phyloP scores from a whole-genome alignment of 30 jellyfish, hydroid and myxozoan species.

The Aurelia sp. region DNA sequence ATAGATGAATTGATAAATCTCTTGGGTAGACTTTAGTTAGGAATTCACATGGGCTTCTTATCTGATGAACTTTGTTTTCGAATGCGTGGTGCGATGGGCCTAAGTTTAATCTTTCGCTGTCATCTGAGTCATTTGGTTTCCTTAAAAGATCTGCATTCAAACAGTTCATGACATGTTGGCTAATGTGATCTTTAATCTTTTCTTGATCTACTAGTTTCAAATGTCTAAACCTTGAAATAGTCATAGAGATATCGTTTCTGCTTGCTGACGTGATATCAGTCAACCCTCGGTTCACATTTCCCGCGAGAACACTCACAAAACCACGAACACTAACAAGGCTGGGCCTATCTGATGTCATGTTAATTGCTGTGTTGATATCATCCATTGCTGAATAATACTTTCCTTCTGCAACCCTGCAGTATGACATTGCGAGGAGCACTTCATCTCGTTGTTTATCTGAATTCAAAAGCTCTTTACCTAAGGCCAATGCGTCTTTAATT shows the following conservation, averaged over 20 bases:
- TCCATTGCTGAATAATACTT: constrained; percentile 38
- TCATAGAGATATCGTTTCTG: constrained; percentile 29
- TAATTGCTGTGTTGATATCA: constrained; percentile 22
- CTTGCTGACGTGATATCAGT: constrained; percentile 64
- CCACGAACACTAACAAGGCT: constrained; percentile 48
- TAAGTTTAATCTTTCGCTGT: neutral
- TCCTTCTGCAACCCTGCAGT: constrained; percentile 37
- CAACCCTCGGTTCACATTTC: constrained; percentile 36
- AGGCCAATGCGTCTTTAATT: constrained; percentile 39
- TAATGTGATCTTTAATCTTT: constrained; percentile 36
- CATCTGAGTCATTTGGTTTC: neutral
- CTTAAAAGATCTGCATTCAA: constrained; percentile 6
- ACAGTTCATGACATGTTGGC: constrained; percentile 19
- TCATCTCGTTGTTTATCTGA: constrained; percentile 10
- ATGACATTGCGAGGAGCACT: constrained; percentile 23
- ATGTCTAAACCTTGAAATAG: constrained; percentile 35
- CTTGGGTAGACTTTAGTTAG: constrained; percentile 41
- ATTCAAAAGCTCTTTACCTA: constrained; percentile 25
- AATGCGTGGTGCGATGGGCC: constrained; percentile 10
- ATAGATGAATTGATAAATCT: constrained; percentile 56
- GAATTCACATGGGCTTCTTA: constrained; percentile 43
- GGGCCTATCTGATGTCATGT: constrained; percentile 18
- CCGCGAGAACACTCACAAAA: constrained; percentile 52
- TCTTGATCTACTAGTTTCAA: constrained; percentile 62
- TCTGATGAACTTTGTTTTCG: constrained; percentile 51